Percentiles rank a stretch among this genome's conserved stretches.
These are phyloP conservation scores for Amphiprion clarkii DNA, from an alignment of 2,797 vertebrate species.

Conservation along the genomic window DNA sequence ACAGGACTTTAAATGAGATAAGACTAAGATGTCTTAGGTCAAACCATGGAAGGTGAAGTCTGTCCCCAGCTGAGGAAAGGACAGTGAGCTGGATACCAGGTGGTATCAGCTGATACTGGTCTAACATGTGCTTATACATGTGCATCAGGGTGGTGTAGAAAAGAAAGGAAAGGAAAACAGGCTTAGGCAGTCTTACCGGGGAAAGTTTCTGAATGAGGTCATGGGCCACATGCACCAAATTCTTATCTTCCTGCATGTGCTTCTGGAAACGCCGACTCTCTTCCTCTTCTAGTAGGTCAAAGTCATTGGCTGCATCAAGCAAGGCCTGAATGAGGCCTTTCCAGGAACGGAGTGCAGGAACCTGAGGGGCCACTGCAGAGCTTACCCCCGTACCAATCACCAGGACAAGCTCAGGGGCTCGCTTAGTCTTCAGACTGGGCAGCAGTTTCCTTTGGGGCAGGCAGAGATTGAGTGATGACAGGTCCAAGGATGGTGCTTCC, in stretches of 20 bases:
- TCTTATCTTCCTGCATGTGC: conserved; percentile 95
- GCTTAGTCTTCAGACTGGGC: conserved; percentile 96
- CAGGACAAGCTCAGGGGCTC: conserved; percentile 92
- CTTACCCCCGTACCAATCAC: conserved; percentile 97
- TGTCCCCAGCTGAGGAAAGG: conserved; percentile 13
- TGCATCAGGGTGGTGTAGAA: conserved; percentile 11
- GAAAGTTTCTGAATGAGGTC: conserved; percentile 99
- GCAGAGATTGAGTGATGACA: conserved; percentile 50
- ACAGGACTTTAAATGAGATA: conserved; percentile 21
- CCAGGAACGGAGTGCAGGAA: conserved; percentile 96
- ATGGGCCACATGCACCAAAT: conserved; percentile 95
- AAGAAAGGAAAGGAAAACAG: conserved; percentile 12
- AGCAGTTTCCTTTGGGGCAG: conserved; percentile 90
- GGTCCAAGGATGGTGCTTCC: conserved; percentile 38
- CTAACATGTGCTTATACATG: conserved; percentile 41
- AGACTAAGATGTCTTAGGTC: conserved; percentile 29
- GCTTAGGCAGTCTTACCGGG: conserved; percentile 86
- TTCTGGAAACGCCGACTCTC: conserved; percentile 96
- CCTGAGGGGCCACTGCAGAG: conserved; percentile 95
- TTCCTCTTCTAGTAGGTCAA: conserved; percentile 95
- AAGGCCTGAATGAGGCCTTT: conserved; percentile 96
- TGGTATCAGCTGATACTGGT: conserved; percentile 3
- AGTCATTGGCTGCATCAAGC: conserved; percentile 95
- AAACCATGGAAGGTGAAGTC: conserved; percentile 23
- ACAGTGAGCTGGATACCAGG: conserved; percentile 16